Evolutionary conservation across 2,888 invertebrate genomes (phyloP), one percentile per base, ranked within the genome.

Genomic region (Bombyx huttoni): DNA sequence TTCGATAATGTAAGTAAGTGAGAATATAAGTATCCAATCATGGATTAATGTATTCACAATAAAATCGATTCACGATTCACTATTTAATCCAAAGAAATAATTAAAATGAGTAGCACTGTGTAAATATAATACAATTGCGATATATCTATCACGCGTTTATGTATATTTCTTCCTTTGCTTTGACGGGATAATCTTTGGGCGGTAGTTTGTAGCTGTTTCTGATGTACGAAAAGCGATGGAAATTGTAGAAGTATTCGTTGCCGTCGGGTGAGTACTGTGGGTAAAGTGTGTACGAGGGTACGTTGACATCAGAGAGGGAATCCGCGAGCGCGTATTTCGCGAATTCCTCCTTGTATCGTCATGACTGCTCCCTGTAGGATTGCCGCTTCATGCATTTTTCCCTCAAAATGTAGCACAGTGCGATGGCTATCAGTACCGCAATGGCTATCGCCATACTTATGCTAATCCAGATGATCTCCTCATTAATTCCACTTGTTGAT

Each of bases 381-480:
- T 93, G 90, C 56, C 94, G 88, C 67, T 94, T 94, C 65, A 92
- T 91, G 78, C 94, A 95, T 73, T 95, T 95, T 81, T 95, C 95
- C 54, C 92, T 90, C 59, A 94, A 91, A 60, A 95, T 93, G 78
- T 94, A 95, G 85, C 95, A 95, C 12, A 95, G 86, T 0, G 95
- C 95, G 65, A 95, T 93, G 33, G 94, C 94, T 74, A 95, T 95
- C 51, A 95, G 89, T 5, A 95, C 89, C 8, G 93, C 93, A 63
- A 95, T 95, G 53, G 94, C 93, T 58, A 94, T 92, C 45, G 94
- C 94, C 94, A 95, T 94, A 52, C 94, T 94, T 76, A 95, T 94
- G 83, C 94, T 94, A 68, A 95, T 94, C 95, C 95, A 95, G 73
- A 95, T 95, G 63, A 95, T 95, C 79, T 95, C 95, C 76, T 95